A percentile compares a stretch with the other conserved stretches of the same genome.
phyloP scores from a whole-genome alignment of 2,113 vertebrate species.

The Lophochroa leadbeateri region DNA sequence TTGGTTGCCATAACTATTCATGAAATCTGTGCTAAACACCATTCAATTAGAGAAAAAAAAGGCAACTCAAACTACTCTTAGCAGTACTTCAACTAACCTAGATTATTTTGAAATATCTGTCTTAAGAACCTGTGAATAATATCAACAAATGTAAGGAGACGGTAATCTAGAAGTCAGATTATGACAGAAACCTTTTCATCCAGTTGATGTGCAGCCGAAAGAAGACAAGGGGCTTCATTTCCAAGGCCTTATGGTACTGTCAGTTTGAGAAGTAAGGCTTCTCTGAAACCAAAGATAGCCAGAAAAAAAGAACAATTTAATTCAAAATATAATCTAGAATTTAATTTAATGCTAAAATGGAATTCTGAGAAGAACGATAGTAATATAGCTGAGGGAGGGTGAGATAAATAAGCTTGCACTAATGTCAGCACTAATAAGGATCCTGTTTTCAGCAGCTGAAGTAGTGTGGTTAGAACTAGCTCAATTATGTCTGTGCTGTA shows the following conservation, averaged over 20 bases:
- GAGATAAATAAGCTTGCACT: conserved; percentile 22
- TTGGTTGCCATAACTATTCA: neutral
- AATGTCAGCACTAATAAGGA: neutral
- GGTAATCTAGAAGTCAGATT: neutral
- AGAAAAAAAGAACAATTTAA: neutral
- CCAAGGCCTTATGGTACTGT: neutral
- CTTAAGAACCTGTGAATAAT: neutral
- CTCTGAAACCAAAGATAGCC: neutral
- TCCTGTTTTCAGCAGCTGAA: conserved; percentile 10
- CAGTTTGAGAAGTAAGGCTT: neutral
- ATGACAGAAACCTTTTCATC: neutral
- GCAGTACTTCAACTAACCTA: neutral
- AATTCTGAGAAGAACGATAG: neutral
- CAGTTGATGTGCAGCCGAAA: neutral
- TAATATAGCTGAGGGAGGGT: neutral
- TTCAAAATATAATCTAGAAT: neutral
- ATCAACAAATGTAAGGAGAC: neutral
- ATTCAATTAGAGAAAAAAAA: neutral
- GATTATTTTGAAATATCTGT: neutral
- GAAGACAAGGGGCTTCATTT: neutral
- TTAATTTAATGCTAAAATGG: conserved; percentile 34
- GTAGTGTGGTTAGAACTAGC: neutral
- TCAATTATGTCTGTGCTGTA: neutral
- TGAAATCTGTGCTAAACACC: neutral
- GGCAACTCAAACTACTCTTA: neutral